These are phyloP conservation scores for Oxycera nigricornis DNA, from an alignment of 2,888 invertebrate genomes.

Conservation along the genomic window DNA sequence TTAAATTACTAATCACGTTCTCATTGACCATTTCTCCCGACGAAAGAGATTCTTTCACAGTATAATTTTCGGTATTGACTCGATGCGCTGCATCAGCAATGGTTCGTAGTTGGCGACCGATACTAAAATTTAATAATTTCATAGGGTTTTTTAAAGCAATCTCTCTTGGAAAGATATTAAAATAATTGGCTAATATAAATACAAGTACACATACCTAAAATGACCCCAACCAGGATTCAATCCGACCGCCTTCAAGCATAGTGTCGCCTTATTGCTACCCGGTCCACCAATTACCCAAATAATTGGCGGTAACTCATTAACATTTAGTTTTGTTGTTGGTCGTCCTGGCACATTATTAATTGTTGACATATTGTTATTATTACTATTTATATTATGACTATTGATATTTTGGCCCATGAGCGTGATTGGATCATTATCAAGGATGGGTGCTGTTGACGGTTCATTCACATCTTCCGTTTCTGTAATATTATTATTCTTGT, in stretches of 20 bases:
- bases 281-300: slow-evolving; percentile 83
- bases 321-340: slow-evolving; percentile 45
- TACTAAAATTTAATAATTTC: slow-evolving; percentile 61
- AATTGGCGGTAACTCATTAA: slow-evolving; percentile 57
- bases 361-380: not conserved
- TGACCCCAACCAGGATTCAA: slow-evolving; percentile 78
- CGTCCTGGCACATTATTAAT: not conserved
- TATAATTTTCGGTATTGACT: slow-evolving; percentile 69
- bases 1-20: slow-evolving; percentile 77
- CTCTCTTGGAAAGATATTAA: too few relatives aligned
- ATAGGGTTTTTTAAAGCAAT: too few relatives aligned
- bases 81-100: slow-evolving; percentile 73
- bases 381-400: slow-evolving; percentile 39
- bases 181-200: too few relatives aligned
- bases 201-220: slow-evolving; percentile 68
- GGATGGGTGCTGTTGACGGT: slow-evolving; percentile 7
- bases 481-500: slow-evolving; percentile 59
- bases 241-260: slow-evolving; percentile 76
- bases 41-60: slow-evolving; percentile 73
- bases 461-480: slow-evolving; percentile 49
- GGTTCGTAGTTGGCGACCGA: slow-evolving; percentile 79
- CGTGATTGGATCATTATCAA: slow-evolving; percentile 43
- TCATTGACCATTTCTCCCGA: slow-evolving; percentile 83
- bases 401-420: slow-evolving; percentile 52
- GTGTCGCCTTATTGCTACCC: slow-evolving; percentile 85